phyloP scores from a whole-genome alignment of 2,888 invertebrate genomes.

The Cephus pulcher region DNA sequence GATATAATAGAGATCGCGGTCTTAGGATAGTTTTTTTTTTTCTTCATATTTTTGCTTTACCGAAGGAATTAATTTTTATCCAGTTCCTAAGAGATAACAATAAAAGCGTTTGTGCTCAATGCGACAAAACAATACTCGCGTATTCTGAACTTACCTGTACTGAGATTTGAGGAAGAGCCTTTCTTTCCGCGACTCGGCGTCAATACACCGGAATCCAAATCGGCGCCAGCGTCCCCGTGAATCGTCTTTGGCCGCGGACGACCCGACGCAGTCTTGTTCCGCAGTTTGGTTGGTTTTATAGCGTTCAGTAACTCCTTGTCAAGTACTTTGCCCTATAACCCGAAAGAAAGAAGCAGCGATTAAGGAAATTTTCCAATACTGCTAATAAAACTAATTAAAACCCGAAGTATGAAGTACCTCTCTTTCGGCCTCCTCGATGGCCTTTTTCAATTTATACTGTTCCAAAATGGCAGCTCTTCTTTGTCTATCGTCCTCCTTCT shows the following conservation, averaged over 20 bases:
- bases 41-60: no score
- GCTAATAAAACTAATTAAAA: no score
- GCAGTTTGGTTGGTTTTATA: constrained; percentile 74
- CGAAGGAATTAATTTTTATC: background rate
- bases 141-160: constrained; percentile 73
- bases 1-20: no score
- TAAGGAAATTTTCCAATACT: background rate
- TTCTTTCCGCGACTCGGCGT: constrained; percentile 80
- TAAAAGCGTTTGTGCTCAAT: no score
- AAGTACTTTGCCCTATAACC: constrained; percentile 80
- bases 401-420: constrained; percentile 70
- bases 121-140: no score
- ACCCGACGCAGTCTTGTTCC: constrained; percentile 72
- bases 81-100: constrained; percentile 36
- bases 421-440: constrained; percentile 90
- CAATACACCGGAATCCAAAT: constrained; percentile 82
- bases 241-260: constrained; percentile 91
- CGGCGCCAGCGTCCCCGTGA: constrained; percentile 86
- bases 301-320: constrained; percentile 77
- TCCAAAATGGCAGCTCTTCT: constrained; percentile 89
- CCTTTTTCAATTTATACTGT: constrained; percentile 93
- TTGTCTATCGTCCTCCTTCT: constrained; percentile 89
- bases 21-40: no score
- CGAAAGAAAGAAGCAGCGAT: constrained; percentile 9
- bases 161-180: constrained; percentile 83